Evolutionary conservation across 2,797 vertebrate species (phyloP).

Genomic region (Pangasius macronema): DNA sequence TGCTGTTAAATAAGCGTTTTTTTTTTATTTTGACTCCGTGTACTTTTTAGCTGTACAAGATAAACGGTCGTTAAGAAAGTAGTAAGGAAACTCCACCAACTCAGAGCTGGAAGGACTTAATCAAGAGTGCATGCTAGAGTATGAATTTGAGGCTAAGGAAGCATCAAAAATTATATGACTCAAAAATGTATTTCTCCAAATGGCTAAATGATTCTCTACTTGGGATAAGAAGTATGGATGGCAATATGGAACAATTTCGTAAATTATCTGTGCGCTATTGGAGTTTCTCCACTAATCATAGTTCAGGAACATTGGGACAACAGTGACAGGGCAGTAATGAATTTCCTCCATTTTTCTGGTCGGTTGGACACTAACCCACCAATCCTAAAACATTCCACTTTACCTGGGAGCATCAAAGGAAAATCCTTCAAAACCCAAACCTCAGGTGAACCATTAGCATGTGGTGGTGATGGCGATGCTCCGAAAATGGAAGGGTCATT

Average conservation of each 20-base stretch:
- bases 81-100: background rate
- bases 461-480: background rate
- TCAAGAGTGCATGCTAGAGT: background rate
- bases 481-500: background rate
- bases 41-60: background rate
- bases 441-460: slow-evolving; percentile 14
- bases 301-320: background rate
- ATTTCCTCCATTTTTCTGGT: background rate
- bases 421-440: background rate
- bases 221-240: background rate
- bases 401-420: background rate
- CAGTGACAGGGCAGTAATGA: background rate
- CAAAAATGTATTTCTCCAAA: background rate
- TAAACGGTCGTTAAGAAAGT: background rate
- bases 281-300: background rate
- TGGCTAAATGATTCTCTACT: background rate
- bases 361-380: background rate
- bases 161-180: background rate
- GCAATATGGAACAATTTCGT: background rate
- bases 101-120: background rate
- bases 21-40: no score
- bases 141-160: background rate
- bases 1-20: background rate
- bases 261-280: background rate
- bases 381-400: background rate